These are phyloP conservation scores for Limnephilus lunatus DNA, from an alignment of 2,888 invertebrate species.

Conservation along the genomic window DNA sequence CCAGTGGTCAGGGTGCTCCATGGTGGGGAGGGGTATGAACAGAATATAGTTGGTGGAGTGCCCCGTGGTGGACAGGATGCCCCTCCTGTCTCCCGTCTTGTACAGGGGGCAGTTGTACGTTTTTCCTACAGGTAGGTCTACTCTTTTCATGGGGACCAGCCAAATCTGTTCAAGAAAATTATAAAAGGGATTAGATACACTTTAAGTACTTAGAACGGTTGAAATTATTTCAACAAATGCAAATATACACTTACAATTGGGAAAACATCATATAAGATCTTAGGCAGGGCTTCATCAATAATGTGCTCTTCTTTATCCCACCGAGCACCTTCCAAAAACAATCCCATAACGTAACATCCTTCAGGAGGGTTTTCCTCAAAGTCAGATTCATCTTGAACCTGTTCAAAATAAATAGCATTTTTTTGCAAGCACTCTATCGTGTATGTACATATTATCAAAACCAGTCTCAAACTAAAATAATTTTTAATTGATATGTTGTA, in stretches of 20 bases:
- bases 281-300: slow-evolving; percentile 89
- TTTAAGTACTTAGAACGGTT: too few relatives aligned
- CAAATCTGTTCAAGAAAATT: slow-evolving; percentile 80
- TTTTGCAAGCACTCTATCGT: too few relatives aligned
- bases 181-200: too few relatives aligned
- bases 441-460: too few relatives aligned
- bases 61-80: slow-evolving; percentile 92
- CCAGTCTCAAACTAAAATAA: too few relatives aligned
- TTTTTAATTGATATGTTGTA: too few relatives aligned
- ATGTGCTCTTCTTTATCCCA: slow-evolving; percentile 84
- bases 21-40: slow-evolving; percentile 85
- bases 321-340: slow-evolving; percentile 93
- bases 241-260: slow-evolving; percentile 79
- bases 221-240: too few relatives aligned
- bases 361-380: slow-evolving; percentile 78
- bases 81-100: slow-evolving; percentile 92
- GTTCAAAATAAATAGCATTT: not conserved
- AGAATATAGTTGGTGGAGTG: slow-evolving; percentile 97
- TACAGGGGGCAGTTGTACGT: slow-evolving; percentile 85
- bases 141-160: slow-evolving; percentile 86
- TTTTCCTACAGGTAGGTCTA: slow-evolving; percentile 80
- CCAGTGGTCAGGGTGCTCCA: slow-evolving; percentile 87
- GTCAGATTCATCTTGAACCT: slow-evolving; percentile 48
- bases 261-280: slow-evolving; percentile 88
- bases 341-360: slow-evolving; percentile 86